Conservation (phyloP, 2,797 vertebrate genomes). For the Melopsittacus undulatus region DNA sequence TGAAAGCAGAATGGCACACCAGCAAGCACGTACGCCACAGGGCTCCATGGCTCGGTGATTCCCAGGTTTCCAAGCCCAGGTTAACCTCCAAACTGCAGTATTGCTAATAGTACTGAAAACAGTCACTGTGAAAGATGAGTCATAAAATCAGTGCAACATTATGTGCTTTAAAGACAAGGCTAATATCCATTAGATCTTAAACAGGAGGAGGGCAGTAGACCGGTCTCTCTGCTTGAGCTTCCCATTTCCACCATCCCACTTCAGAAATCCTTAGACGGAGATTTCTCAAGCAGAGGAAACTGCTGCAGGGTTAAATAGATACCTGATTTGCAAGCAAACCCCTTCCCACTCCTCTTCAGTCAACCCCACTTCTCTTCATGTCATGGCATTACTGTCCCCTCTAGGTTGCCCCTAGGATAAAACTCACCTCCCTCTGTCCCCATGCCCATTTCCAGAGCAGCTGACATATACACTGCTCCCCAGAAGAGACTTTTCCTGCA, state of each 20-base stretch:
- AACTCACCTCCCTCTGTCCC: background rate
- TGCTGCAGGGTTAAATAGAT: background rate
- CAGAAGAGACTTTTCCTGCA: background rate
- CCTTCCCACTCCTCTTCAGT: background rate
- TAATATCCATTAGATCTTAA: background rate
- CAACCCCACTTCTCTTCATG: background rate
- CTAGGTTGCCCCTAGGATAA: background rate
- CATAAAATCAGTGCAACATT: background rate
- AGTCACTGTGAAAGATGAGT: background rate
- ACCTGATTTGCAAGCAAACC: background rate
- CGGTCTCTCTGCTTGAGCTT: background rate
- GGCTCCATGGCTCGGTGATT: background rate
- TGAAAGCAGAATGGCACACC: background rate
- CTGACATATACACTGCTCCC: background rate
- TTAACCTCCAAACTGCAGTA: background rate
- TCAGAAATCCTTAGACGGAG: background rate
- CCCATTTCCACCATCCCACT: background rate
- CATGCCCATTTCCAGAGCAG: background rate
- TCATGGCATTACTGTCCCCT: background rate
- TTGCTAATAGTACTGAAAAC: background rate
- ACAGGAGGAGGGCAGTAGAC: background rate
- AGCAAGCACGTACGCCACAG: background rate
- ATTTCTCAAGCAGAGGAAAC: background rate
- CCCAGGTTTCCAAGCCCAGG: background rate
- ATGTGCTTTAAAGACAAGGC: background rate